Evolutionary conservation across 2,888 invertebrate genomes (phyloP), one percentile per base, ranked within the genome.

Genomic region (Cosmorhoe ocellata): DNA sequence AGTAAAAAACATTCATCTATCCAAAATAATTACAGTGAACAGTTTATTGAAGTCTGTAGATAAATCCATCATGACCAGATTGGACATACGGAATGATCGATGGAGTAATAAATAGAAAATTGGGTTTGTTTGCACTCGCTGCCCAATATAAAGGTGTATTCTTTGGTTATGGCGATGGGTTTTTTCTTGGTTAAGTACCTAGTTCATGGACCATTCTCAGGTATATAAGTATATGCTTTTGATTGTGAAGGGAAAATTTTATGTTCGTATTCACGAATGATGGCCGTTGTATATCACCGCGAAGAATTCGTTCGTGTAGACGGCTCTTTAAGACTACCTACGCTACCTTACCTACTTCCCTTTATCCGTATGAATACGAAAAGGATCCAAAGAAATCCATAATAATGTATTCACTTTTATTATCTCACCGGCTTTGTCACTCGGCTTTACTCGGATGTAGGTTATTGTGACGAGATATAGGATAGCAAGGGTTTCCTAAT

Each of bases 331-430:
- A 6, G 2, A 7, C 24, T 24, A 5, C 2, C 31, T 33, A 24
- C 24, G 6, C 31, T 33, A 24, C 24, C 36, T 8, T 11, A 1
- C 28, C 26, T 33, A 41, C 31, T 13, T 27, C 27, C 18, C 22
- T 26, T 7, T 47, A 31, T 32, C 14, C 27, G 26, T 34, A 14
- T 45, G 41, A 45, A 46, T 55, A 46, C 11, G 38, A 41, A 50
- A 33, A 13, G 38, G 44, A 33, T 53, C 40, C 44, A 47, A 51
- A 56, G 33, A 51, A 53, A 53, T 47, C 32, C 43, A 47, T 53
- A 56, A 55, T 40, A 47, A 52, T 41, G 28, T 39, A 56, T 50
- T 51, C 37, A 37, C 40, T 52, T 54, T 59, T 56, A 50, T 56
- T 48, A 53, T 51, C 37, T 49, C 41, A 52, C 54, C 39, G 39